Conservation (phyloP, 2,888 invertebrate genomes). For the Piscicola geometra region DNA sequence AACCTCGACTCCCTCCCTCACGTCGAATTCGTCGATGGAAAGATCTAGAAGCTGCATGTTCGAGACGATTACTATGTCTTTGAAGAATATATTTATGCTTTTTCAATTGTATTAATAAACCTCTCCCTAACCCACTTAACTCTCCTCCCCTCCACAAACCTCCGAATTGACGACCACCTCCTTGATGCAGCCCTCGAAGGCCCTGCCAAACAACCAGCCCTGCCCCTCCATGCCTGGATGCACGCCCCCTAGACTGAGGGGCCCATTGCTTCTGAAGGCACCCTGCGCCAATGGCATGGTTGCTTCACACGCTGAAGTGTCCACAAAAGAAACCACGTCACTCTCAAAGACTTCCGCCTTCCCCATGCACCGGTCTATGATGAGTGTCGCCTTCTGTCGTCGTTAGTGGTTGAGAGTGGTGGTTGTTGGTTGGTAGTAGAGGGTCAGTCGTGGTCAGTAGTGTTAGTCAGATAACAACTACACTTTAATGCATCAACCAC, state of each 20-base stretch:
- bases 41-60: too few relatives aligned
- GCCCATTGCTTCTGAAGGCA: slow-evolving; percentile 83
- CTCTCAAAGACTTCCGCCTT: slow-evolving; percentile 73
- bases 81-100: too few relatives aligned
- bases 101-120: too few relatives aligned
- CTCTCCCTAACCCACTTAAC: background rate
- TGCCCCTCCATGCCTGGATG: slow-evolving; percentile 41
- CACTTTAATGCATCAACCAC: too few relatives aligned
- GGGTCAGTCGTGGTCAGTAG: too few relatives aligned
- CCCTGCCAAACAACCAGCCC: slow-evolving; percentile 59
- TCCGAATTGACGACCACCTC: slow-evolving; percentile 88
- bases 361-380: slow-evolving; percentile 82
- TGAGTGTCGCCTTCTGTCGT: slow-evolving; percentile 68
- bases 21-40: slow-evolving; percentile 73
- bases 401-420: too few relatives aligned
- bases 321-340: slow-evolving; percentile 68
- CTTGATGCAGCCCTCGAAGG: slow-evolving; percentile 91
- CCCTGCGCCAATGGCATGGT: slow-evolving; percentile 87
- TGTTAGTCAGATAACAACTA: too few relatives aligned
- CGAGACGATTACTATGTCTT: too few relatives aligned
- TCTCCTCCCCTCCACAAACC: slow-evolving; percentile 49
- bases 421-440: too few relatives aligned
- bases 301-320: slow-evolving; percentile 83
- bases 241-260: slow-evolving; percentile 82
- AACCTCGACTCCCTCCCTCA: slow-evolving; percentile 58